Conservation (phyloP, 1,140 invertebrate genomes). For the Psix sp. region DNA sequence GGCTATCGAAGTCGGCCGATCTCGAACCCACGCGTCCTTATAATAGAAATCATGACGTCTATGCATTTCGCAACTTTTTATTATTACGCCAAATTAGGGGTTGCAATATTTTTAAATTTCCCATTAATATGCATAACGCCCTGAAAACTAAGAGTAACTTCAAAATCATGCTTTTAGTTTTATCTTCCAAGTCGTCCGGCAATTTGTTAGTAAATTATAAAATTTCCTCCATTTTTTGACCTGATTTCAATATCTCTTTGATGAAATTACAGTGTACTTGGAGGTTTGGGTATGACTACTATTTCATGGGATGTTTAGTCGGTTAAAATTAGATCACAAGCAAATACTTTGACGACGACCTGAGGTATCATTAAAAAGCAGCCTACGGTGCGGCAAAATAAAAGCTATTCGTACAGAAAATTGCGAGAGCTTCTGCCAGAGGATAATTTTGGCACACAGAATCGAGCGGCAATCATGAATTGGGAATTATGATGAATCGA, state of each 20-base stretch:
- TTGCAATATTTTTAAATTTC: constrained; percentile 1
- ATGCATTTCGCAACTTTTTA: constrained; percentile 4
- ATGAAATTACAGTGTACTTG: not conserved
- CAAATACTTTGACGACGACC: constrained; percentile 38
- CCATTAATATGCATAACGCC: too few species aligned
- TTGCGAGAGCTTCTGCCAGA: constrained; percentile 26
- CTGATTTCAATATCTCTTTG: too few species aligned
- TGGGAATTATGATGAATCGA: constrained; percentile 35
- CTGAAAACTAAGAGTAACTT: too few species aligned
- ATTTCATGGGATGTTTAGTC: constrained; percentile 30
- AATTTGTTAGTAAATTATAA: too few species aligned
- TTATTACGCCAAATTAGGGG: constrained; percentile 11
- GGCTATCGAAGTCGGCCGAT: constrained; percentile 2
- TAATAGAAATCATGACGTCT: constrained; percentile 6
- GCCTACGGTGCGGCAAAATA: constrained; percentile 23
- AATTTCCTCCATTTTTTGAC: too few species aligned
- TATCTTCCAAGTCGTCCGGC: too few species aligned
- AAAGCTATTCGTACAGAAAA: constrained; percentile 35
- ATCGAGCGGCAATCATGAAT: constrained; percentile 29
- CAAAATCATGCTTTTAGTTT: too few species aligned
- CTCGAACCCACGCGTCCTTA: constrained; percentile 6
- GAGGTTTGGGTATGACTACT: constrained; percentile 16
- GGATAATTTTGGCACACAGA: constrained; percentile 30
- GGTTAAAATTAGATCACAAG: constrained; percentile 41
- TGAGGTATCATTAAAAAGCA: constrained; percentile 34